Base-by-base conservation (phyloP, 2,113 vertebrate genomes). In the Pimephales promelas region DNA sequence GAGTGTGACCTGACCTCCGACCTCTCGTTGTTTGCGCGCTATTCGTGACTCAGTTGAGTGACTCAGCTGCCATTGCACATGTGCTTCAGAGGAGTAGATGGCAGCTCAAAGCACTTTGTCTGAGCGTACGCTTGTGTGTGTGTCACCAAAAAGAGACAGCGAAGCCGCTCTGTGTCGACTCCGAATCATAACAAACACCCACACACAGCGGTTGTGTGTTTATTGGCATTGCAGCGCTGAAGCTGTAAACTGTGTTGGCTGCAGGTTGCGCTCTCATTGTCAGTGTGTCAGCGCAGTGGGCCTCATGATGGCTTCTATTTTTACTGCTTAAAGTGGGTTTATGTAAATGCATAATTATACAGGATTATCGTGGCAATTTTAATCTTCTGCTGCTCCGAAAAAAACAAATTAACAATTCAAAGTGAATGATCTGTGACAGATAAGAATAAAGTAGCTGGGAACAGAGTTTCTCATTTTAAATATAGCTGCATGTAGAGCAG, bases 281-380 rank as follows among this genome's bases (percentile, higher is more conserved):
- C 71, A 72, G 64, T 3, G 61, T 77, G 75, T 80, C 80, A 80
- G 70, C 11, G 10, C 20, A 75, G 79, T 74, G 64, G 24, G 31
- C 72, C 73, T n/a, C n/a, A n/a, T 79, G 70, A 61, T 75, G 57
- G 26, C 47, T 83, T 76, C 84, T 89, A 85, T 84, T 90, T 89
- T 88, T 86, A 86, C 72, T 61, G 81, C 79, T 77, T 73, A 89
- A 87, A 87, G 79, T 80, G 81, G 82, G 64, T 78, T 90, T 88
- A 86, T 88, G 84, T 87, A 87, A 90, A 88, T 86, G 83, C 68
- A 80, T 85, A 86, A 89, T 85, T 90, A 85, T 86, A 72, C 81
- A 82, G 68, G 85, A 86, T 88, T 84, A 89, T 84, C 49, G n/a
- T 73, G 72, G 81, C 81, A 78, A 66, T 84, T 86, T 81, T 61